Evolutionary conservation across 2,797 vertebrate genomes (phyloP).

Genomic region (Microctenopoma lineatum): DNA sequence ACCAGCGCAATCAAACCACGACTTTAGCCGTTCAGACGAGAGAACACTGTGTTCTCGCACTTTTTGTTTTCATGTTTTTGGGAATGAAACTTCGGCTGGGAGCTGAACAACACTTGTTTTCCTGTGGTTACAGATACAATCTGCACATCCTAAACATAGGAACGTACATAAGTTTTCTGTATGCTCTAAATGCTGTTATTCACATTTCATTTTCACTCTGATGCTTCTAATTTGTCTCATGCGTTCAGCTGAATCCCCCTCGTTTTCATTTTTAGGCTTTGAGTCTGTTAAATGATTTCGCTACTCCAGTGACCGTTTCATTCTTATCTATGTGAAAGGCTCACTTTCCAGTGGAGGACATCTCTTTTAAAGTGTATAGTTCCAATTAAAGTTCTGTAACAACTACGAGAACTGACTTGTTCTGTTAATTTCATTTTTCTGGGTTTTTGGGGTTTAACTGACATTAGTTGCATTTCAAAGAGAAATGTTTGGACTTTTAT

Average conservation of each 20-base stretch:
- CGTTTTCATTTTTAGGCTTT: conserved; percentile 18
- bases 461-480: neutral
- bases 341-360: conserved; percentile 6
- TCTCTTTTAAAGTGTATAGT: conserved; percentile 14
- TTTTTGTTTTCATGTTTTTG: too few relatives aligned
- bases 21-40: too few relatives aligned
- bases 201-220: conserved; percentile 12
- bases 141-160: too few relatives aligned
- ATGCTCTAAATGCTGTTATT: conserved; percentile 15
- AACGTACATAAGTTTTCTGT: too few relatives aligned
- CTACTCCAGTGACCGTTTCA: conserved; percentile 38
- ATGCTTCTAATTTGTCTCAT: neutral
- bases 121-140: too few relatives aligned
- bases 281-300: conserved; percentile 31
- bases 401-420: neutral
- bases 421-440: conserved; percentile 7
- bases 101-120: too few relatives aligned
- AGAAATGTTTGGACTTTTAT: neutral
- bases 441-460: neutral
- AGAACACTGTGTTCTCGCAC: too few relatives aligned
- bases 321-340: conserved; percentile 32
- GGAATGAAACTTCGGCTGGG: too few relatives aligned
- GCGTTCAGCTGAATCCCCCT: conserved; percentile 24
- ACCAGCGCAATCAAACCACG: too few relatives aligned
- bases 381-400: conserved; percentile 31